A percentile compares a stretch with the other conserved stretches of the same genome.
phyloP scores from a whole-genome alignment of 1,140 invertebrate species.

The Amyelois transitella region DNA sequence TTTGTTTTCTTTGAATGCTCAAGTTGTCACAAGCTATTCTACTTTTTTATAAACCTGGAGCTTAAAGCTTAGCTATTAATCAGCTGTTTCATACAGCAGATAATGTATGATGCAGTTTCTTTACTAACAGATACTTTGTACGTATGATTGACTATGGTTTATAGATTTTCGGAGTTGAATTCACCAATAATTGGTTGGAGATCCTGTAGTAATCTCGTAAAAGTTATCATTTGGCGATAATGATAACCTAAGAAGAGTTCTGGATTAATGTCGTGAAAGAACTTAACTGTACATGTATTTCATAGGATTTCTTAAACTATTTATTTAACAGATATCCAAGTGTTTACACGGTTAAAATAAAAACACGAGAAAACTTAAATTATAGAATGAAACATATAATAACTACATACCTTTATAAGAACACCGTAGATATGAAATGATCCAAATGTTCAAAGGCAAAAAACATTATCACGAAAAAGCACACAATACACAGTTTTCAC shows the following conservation, averaged over 20 bases:
- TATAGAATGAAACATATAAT: slow-evolving; percentile 53
- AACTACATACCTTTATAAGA: slow-evolving; percentile 66
- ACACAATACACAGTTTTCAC: slow-evolving; percentile 63
- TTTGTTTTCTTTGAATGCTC: too few species aligned
- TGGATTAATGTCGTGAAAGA: background rate
- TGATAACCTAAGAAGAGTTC: slow-evolving; percentile 40
- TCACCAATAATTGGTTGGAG: background rate
- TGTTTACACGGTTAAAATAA: background rate
- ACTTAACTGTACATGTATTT: too few species aligned
- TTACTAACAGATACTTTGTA: background rate
- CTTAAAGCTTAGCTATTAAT: too few species aligned
- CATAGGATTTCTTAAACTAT: slow-evolving; percentile 7
- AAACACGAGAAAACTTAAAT: slow-evolving; percentile 22
- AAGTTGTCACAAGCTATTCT: too few species aligned
- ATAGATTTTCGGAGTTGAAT: background rate
- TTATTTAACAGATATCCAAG: slow-evolving; percentile 4
- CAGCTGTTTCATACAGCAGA: too few species aligned
- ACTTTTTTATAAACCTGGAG: too few species aligned
- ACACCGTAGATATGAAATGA: slow-evolving; percentile 49
- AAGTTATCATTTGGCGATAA: slow-evolving; percentile 45
- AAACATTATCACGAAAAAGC: slow-evolving; percentile 64
- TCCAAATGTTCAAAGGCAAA: slow-evolving; percentile 51
- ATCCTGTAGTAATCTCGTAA: slow-evolving; percentile 11
- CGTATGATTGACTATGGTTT: background rate
- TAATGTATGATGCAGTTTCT: background rate